Evolutionary conservation across 2,113 vertebrate species (phyloP).

Genomic region (Tyrannus savana): DNA sequence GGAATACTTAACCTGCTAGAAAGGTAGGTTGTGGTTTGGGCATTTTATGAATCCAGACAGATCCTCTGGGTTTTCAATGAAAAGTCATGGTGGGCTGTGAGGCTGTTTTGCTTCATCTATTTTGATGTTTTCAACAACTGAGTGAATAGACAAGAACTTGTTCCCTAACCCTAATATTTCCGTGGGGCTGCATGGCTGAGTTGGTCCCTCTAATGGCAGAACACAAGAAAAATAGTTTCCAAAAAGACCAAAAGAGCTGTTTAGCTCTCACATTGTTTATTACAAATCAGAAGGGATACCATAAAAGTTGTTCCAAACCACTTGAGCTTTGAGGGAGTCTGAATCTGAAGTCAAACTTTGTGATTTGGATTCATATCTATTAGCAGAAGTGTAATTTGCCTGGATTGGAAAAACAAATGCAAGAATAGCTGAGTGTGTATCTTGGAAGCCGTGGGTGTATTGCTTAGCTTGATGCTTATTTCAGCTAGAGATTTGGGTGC

Average conservation of each 20-base stretch:
- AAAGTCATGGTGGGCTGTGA: not conserved
- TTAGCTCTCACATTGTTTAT: not conserved
- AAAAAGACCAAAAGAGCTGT: not conserved
- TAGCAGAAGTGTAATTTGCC: slow-evolving; percentile 5
- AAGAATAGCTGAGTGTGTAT: slow-evolving; percentile 21
- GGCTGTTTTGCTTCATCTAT: not conserved
- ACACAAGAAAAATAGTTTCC: not conserved
- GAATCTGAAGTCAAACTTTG: not conserved
- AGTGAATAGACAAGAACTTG: not conserved
- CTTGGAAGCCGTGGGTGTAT: not conserved
- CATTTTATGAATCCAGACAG: not conserved
- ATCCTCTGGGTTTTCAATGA: not conserved
- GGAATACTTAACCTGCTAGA: not conserved
- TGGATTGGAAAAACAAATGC: slow-evolving; percentile 21
- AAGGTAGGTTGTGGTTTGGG: not conserved
- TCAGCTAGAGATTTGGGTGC: not conserved
- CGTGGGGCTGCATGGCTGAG: not conserved
- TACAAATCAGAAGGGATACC: not conserved
- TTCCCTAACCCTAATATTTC: not conserved
- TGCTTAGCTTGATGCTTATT: slow-evolving; percentile 13
- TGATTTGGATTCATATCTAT: not conserved
- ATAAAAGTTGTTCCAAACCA: not conserved
- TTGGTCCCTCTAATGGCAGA: not conserved
- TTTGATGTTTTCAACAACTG: not conserved
- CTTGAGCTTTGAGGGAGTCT: not conserved